phyloP scores from a whole-genome alignment of 2,797 vertebrate genomes.

The Acropternis orthonyx region DNA sequence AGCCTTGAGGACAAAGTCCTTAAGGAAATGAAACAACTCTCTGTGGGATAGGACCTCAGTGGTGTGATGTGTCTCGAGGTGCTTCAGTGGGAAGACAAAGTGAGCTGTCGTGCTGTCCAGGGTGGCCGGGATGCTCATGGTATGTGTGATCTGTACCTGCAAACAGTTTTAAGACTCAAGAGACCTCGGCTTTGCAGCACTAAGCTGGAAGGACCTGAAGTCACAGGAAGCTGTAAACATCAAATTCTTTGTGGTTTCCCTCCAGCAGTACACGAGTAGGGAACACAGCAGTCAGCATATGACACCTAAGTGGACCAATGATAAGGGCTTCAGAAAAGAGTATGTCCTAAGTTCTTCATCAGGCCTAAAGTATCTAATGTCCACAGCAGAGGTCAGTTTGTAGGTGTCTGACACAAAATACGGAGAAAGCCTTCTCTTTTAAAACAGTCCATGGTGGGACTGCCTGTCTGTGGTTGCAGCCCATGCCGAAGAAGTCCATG shows the following conservation, averaged over 20 bases:
- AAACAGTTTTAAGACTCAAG: not conserved
- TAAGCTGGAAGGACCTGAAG: not conserved
- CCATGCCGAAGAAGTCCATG: not conserved
- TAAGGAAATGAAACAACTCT: not conserved
- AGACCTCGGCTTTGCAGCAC: not conserved
- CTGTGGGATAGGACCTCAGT: not conserved
- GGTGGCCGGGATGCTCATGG: not conserved
- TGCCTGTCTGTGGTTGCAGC: not conserved
- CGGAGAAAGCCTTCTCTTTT: not conserved
- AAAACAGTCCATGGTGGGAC: not conserved
- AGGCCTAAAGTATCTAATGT: not conserved
- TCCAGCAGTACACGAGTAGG: not conserved
- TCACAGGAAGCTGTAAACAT: not conserved
- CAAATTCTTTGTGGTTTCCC: not conserved
- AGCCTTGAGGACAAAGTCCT: not conserved
- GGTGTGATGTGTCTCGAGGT: fast-evolving
- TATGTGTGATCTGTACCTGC: not conserved
- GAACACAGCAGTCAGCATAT: no score
- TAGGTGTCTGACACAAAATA: not conserved
- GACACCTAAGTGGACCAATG: fast-evolving
- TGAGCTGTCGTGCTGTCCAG: fast-evolving
- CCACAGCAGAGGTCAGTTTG: not conserved
- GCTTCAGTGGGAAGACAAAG: not conserved
- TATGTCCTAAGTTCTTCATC: not conserved
- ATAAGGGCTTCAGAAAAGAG: not conserved